These are phyloP conservation scores for Trematomus loennbergii DNA, from an alignment of 2,113 vertebrate species.

Conservation along the genomic window DNA sequence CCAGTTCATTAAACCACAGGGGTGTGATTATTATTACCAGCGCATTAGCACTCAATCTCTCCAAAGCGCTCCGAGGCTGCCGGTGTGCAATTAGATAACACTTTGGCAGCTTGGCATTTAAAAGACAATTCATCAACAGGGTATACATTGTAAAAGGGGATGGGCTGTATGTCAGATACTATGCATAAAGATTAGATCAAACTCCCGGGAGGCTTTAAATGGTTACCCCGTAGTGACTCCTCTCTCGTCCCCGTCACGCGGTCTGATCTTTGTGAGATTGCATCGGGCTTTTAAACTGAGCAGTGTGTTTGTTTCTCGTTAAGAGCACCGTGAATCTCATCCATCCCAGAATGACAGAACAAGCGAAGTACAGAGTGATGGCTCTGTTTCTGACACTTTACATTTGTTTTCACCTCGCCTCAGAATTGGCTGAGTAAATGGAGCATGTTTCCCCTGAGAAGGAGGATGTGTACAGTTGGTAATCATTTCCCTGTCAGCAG, in stretches of 20 bases:
- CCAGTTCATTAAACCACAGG: conserved; percentile 55
- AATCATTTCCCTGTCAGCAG: too few species aligned
- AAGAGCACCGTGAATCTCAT: conserved; percentile 39
- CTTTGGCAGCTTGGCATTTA: conserved; percentile 22
- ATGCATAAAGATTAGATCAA: not conserved
- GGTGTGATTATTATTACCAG: conserved; percentile 49
- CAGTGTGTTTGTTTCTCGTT: conserved; percentile 30
- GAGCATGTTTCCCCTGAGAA: conserved; percentile 57
- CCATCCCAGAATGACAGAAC: conserved; percentile 48
- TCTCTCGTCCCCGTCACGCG: not conserved
- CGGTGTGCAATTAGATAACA: conserved; percentile 17
- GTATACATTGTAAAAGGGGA: not conserved
- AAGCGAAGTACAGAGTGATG: not conserved
- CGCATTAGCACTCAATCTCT: conserved; percentile 36
- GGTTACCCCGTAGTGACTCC: not conserved
- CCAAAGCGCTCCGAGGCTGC: conserved; percentile 17
- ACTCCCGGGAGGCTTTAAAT: not conserved
- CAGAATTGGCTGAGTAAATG: conserved; percentile 56
- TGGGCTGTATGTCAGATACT: not conserved
- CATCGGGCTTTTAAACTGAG: conserved; percentile 14
- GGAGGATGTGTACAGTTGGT: not conserved
- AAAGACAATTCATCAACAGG: conserved; percentile 11
- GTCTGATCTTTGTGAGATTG: not conserved
- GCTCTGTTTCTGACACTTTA: conserved; percentile 44
- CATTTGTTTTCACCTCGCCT: conserved; percentile 51